These are phyloP conservation scores for Gerris lacustris DNA, from an alignment of 2,888 invertebrate genomes.

Conservation along the genomic window DNA sequence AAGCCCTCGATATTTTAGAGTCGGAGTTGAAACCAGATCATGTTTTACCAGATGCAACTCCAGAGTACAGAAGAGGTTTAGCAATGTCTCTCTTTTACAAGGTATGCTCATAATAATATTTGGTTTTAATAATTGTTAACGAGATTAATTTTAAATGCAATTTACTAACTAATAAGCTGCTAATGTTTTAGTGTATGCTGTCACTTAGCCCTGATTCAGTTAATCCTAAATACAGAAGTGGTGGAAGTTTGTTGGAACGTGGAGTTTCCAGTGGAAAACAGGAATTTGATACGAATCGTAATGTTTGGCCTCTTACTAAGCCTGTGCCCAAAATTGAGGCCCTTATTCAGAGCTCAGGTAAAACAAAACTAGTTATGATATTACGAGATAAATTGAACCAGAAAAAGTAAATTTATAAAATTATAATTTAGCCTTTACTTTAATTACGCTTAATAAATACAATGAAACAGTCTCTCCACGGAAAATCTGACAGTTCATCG, in stretches of 20 bases:
- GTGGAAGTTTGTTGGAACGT: conserved; percentile 48
- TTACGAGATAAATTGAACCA: background rate
- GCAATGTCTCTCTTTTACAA: conserved; percentile 69
- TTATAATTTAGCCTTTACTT: background rate
- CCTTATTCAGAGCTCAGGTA: conserved; percentile 45
- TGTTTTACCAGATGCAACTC: conserved; percentile 49
- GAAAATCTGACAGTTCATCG: too few species aligned
- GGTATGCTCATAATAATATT: conserved; percentile 37
- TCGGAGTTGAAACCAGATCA: conserved; percentile 52
- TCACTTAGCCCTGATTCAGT: conserved; percentile 45
- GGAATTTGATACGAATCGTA: conserved; percentile 54
- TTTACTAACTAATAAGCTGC: background rate
- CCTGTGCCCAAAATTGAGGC: conserved; percentile 64
- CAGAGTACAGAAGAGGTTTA: conserved; percentile 55
- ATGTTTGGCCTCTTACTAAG: conserved; percentile 60
- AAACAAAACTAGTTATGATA: background rate
- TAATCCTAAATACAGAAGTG: conserved; percentile 43
- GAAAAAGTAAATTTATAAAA: too few species aligned
- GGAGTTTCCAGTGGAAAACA: conserved; percentile 55
- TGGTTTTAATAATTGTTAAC: background rate
- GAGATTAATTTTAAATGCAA: background rate
- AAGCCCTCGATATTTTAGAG: conserved; percentile 43
- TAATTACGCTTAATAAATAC: background rate
- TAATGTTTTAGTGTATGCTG: conserved; percentile 42
- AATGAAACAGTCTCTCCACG: too few species aligned